Evolutionary conservation across 2,797 vertebrate genomes (phyloP).

Genomic region (Masticophis lateralis): DNA sequence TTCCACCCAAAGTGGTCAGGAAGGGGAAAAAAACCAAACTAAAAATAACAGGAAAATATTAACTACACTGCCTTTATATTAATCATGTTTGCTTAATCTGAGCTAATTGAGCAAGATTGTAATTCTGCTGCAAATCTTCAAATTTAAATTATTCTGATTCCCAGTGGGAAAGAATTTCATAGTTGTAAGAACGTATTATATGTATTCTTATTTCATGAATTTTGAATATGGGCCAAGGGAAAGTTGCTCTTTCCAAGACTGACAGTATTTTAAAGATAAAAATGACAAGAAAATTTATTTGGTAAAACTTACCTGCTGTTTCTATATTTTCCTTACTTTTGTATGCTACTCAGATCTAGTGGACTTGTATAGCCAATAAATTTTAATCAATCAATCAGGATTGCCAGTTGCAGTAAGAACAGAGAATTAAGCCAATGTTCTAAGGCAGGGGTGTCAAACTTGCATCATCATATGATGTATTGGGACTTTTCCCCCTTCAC

Average conservation of each 20-base stretch:
- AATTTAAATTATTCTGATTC: neutral
- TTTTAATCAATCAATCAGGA: neutral
- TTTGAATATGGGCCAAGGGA: neutral
- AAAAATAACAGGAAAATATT: neutral
- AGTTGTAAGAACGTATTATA: neutral
- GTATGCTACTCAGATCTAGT: neutral
- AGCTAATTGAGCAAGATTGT: neutral
- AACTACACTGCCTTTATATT: neutral
- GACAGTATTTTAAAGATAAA: neutral
- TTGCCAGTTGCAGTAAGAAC: neutral
- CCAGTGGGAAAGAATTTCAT: neutral
- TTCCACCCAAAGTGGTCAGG: neutral
- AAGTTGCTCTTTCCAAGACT: neutral
- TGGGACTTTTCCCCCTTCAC: too few species aligned
- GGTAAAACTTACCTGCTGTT: neutral
- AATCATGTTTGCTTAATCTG: neutral
- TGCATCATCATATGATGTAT: too few species aligned
- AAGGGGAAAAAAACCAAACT: neutral
- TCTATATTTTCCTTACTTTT: neutral
- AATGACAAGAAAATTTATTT: neutral
- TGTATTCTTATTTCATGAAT: neutral
- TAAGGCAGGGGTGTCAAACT: neutral
- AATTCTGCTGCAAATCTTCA: neutral
- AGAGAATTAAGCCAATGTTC: neutral
- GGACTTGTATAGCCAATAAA: neutral